Evolutionary conservation across 2,113 vertebrate genomes (phyloP), one percentile per base, ranked within the genome.

Genomic region (Chascanopsetta lugubris): DNA sequence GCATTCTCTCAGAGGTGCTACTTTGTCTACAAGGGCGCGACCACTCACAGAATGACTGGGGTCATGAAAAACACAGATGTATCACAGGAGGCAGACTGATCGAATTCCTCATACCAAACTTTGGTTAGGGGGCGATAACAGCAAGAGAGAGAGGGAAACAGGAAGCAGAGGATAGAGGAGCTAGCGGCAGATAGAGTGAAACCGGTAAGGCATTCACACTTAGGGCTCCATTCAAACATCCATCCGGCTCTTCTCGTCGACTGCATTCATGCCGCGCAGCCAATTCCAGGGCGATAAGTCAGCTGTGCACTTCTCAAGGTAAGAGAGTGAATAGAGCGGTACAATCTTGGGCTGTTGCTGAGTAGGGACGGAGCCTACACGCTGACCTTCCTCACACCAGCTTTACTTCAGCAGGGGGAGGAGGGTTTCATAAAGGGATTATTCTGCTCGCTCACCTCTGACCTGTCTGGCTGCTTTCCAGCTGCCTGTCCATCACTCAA

Each of bases 361-460:
- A 69, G 63, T 64, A 76, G 69, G 65, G 50, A 69, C 75, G 46
- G 60, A 77, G 79, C 43, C 63, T 80, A 65, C 72, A 70, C 46
- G 32, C 76, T 90, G 88, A 91, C 88, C 89, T 90, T 87, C 82
- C 80, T 47, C 24, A 75, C 54, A 49, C 73, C 78, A 75, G 79
- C 84, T 83, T 81, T 75, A 54, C 76, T 79, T 75, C 68, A 69
- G 72, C 71, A 36, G 45, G 17, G n/a, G 57, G 69, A 78, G 68
- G 69, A 83, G 60, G 57, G 76, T 80, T 90, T 90, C 83, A 90
- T 85, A 84, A 89, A 85, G 64, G 77, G 79, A 87, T 91, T 90
- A 89, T 87, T 86, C 66, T 9, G 27, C 64, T 79, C 60, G 36
- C 24, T 82, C 80, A 90, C 86, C 90, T 89, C 82, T 88, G 80